phyloP scores from a whole-genome alignment of 23 tunicate genomes.

The Ascidia mentula region DNA sequence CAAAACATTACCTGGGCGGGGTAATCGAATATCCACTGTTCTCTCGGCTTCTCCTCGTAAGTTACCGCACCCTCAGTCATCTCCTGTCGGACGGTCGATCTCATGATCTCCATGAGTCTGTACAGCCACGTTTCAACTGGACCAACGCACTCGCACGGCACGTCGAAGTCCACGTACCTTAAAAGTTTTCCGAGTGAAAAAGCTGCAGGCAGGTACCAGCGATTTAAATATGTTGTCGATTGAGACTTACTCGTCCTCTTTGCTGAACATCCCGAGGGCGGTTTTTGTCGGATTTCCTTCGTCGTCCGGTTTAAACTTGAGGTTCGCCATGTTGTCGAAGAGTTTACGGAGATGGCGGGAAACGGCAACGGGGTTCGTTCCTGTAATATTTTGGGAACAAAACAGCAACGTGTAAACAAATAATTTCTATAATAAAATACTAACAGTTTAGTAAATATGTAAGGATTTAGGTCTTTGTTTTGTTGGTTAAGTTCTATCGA shows the following conservation, averaged over 20 bases:
- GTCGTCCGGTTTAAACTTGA: constrained; percentile 73
- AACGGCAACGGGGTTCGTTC: constrained; percentile 94
- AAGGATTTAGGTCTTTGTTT: background rate
- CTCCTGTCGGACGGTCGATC: constrained; percentile 89
- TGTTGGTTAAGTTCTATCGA: background rate
- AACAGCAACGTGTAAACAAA: too few relatives aligned
- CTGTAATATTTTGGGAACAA: too few relatives aligned
- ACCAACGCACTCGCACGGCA: constrained; percentile 86
- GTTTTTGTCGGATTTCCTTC: constrained; percentile 87
- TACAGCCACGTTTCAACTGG: constrained; percentile 92
- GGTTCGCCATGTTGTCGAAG: constrained; percentile 92
- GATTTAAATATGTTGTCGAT: too few relatives aligned
- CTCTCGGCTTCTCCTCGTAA: constrained; percentile 96
- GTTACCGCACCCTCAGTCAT: constrained; percentile 96
- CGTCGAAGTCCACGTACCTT: constrained; percentile 87
- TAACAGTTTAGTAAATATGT: background rate
- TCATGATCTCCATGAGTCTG: constrained; percentile 80
- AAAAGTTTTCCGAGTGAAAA: background rate
- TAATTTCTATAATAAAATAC: too few relatives aligned
- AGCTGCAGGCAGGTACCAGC: too few relatives aligned
- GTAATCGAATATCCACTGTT: constrained; percentile 98
- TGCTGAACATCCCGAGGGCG: constrained; percentile 96
- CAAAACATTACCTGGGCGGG: constrained; percentile 86
- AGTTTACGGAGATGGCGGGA: constrained; percentile 89
- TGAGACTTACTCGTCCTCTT: constrained; percentile 84